These are phyloP conservation scores for Rhamnusium bicolor DNA, from an alignment of 2,888 invertebrate genomes.

Conservation along the genomic window DNA sequence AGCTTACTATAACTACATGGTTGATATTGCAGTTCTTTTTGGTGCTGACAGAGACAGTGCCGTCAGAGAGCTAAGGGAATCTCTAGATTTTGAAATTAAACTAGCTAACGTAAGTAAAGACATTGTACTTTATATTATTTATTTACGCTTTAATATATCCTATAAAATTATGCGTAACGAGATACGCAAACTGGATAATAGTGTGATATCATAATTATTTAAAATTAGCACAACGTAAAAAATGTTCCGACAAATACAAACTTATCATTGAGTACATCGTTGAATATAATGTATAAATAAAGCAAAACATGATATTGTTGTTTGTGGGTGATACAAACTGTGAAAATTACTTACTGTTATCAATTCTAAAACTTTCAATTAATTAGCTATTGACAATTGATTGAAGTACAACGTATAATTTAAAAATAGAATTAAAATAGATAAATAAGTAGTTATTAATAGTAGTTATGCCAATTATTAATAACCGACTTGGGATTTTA, in stretches of 20 bases:
- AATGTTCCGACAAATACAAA: conserved; percentile 16
- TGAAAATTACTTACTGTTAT: conserved; percentile 1
- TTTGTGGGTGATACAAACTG: not conserved
- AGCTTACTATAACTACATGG: conserved; percentile 90
- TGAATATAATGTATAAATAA: not conserved
- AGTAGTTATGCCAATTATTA: no score
- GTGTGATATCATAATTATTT: not conserved
- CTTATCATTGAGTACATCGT: conserved; percentile 10
- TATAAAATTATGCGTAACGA: not conserved
- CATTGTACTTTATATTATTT: not conserved
- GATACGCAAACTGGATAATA: not conserved
- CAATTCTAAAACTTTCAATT: not conserved
- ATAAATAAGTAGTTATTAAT: no score
- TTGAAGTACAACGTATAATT: no score
- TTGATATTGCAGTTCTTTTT: conserved; percentile 88
- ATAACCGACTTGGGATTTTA: no score
- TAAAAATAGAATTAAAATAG: no score
- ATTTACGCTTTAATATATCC: not conserved
- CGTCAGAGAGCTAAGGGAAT: conserved; percentile 81
- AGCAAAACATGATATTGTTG: conserved; percentile 2
- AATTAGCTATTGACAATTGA: not conserved
- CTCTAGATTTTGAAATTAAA: conserved; percentile 90
- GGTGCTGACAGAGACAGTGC: conserved; percentile 85
- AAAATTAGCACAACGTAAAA: conserved; percentile 5
- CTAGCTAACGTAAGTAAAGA: conserved; percentile 87